These are phyloP conservation scores for Trachops cirrhosus DNA, from an alignment of 2,797 vertebrate genomes.

Conservation along the genomic window DNA sequence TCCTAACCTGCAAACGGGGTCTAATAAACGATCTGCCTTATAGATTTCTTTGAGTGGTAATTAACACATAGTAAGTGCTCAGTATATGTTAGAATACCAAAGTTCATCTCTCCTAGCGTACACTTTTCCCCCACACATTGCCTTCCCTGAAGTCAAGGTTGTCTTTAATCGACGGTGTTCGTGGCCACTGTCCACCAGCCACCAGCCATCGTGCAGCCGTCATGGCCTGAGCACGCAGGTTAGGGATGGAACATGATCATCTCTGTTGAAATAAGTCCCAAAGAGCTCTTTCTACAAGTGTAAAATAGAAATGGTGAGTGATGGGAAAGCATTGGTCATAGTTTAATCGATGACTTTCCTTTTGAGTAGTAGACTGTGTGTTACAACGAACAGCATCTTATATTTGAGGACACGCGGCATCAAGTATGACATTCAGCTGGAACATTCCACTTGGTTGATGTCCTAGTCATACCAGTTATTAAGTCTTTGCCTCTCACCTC, in stretches of 20 bases:
- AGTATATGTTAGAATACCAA: not conserved
- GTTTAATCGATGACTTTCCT: not conserved
- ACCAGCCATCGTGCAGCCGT: not conserved
- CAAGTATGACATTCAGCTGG: not conserved
- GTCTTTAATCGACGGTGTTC: not conserved
- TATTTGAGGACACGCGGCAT: not conserved
- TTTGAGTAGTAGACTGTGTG: not conserved
- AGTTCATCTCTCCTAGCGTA: not conserved
- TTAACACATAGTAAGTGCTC: not conserved
- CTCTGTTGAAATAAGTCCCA: not conserved
- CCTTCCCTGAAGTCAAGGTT: not conserved
- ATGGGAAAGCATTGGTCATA: not conserved
- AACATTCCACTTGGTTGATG: not conserved
- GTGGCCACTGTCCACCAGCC: not conserved
- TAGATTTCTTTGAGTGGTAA: not conserved
- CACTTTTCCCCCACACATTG: not conserved
- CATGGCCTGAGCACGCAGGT: not conserved
- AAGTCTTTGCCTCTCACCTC: not conserved
- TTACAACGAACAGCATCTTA: not conserved
- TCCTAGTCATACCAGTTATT: not conserved
- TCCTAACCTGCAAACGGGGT: conserved; percentile 28
- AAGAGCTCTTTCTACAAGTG: not conserved
- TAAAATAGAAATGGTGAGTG: not conserved
- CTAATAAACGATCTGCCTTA: not conserved
- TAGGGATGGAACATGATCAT: not conserved